Conservation (phyloP, 2,797 vertebrate genomes). For the Sebastes iracundus region DNA sequence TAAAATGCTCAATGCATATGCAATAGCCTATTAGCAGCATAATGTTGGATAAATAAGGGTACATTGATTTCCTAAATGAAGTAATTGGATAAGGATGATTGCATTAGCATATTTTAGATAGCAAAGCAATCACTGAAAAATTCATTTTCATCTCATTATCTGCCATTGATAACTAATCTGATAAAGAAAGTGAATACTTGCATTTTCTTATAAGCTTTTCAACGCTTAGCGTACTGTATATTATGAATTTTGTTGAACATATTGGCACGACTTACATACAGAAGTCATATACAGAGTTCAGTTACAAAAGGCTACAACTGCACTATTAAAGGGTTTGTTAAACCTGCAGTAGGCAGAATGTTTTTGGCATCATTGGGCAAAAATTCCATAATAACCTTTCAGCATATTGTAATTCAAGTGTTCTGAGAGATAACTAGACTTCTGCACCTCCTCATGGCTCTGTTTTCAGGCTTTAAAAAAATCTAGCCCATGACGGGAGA, state of each 20-base stretch:
- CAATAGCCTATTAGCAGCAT: slow-evolving; percentile 56
- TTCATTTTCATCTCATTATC: slow-evolving; percentile 67
- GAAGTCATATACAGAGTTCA: background rate
- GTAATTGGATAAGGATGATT: slow-evolving; percentile 76
- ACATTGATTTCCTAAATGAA: slow-evolving; percentile 71
- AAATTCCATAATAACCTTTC: no score
- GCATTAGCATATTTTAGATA: slow-evolving; percentile 73
- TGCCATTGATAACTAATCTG: slow-evolving; percentile 53
- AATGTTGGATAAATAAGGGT: slow-evolving; percentile 67
- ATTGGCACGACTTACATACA: background rate
- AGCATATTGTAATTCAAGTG: background rate
- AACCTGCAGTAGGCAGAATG: no score
- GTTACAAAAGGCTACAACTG: background rate
- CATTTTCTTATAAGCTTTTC: background rate
- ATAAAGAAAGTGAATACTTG: slow-evolving; percentile 27
- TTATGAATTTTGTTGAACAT: background rate
- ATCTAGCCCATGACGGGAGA: no score
- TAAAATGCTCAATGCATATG: slow-evolving; percentile 56
- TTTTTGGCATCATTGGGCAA: no score
- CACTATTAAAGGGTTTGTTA: no score
- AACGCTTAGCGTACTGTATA: background rate
- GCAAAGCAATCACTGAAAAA: slow-evolving; percentile 46
- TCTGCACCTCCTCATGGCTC: background rate
- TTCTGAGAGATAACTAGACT: background rate
- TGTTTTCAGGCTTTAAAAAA: background rate